Percentiles rank a stretch among this genome's conserved stretches.
Conservation (phyloP, 2,888 invertebrate species). For the Lucinisca nassula region DNA sequence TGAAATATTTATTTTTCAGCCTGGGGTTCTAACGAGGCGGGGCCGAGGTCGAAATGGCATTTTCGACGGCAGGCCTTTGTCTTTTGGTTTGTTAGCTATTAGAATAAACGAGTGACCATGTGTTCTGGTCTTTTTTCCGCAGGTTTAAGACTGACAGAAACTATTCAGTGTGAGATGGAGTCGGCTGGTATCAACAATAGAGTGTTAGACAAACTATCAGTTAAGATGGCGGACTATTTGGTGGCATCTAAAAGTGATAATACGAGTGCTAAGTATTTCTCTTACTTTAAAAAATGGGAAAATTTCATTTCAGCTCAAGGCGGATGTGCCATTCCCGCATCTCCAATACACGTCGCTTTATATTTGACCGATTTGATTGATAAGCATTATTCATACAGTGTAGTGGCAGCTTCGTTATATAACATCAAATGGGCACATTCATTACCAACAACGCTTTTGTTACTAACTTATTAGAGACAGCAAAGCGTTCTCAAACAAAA, state of each 20-base stretch:
- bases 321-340: conserved; percentile 22
- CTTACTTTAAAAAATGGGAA: conserved; percentile 53
- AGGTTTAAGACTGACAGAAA: conserved; percentile 23
- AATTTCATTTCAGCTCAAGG: conserved; percentile 23
- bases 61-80: conserved; percentile 38
- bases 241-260: conserved; percentile 40
- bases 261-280: conserved; percentile 39
- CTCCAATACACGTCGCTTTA: conserved; percentile 44
- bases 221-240: conserved; percentile 33
- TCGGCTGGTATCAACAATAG: not conserved
- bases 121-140: not conserved
- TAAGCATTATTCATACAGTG: conserved; percentile 18
- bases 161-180: conserved; percentile 14
- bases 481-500: not conserved
- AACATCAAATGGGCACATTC: conserved; percentile 14
- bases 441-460: not conserved
- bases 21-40: conserved; percentile 22
- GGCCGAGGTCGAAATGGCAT: conserved; percentile 50
- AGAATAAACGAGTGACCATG: not conserved
- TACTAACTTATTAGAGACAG: not conserved
- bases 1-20: conserved; percentile 18
- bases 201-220: conserved; percentile 2
- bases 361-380: conserved; percentile 44
- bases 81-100: conserved; percentile 31
- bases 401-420: conserved; percentile 30